Evolutionary conservation across 2,797 vertebrate genomes (phyloP).

Genomic region (Tokudaia tokunoshimensis): DNA sequence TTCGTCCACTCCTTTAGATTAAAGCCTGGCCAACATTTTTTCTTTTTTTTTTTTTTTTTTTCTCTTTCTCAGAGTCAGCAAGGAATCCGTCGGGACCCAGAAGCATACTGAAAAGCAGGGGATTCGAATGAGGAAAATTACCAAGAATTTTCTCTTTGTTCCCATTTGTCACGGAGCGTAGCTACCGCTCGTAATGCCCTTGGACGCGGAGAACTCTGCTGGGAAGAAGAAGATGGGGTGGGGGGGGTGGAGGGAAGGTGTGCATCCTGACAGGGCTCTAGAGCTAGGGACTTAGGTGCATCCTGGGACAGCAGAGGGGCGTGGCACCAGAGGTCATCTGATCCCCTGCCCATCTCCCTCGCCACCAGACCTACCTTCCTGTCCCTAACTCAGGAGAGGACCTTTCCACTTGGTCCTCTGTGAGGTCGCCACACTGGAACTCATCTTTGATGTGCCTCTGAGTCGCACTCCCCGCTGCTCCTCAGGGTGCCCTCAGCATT

Average conservation of each 20-base stretch:
- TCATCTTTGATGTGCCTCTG: neutral
- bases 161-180: conserved; percentile 44
- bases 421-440: neutral
- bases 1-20: conserved; percentile 11
- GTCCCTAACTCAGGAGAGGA: neutral
- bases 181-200: neutral
- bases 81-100: conserved; percentile 29
- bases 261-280: neutral
- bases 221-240: conserved; percentile 20
- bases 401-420: neutral
- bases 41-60: conserved; percentile 23
- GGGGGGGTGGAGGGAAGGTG: neutral
- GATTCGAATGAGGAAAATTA: conserved; percentile 33
- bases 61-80: conserved; percentile 13
- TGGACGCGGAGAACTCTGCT: neutral
- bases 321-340: neutral
- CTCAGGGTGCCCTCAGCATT: neutral
- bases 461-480: neutral
- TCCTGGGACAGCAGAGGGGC: neutral
- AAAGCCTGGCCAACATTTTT: neutral
- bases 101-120: conserved; percentile 3
- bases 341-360: neutral
- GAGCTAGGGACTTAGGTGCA: neutral
- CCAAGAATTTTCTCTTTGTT: neutral
- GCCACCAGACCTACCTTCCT: neutral